Conservation (phyloP, 1,140 invertebrate genomes). For the Microvelia longipes region DNA sequence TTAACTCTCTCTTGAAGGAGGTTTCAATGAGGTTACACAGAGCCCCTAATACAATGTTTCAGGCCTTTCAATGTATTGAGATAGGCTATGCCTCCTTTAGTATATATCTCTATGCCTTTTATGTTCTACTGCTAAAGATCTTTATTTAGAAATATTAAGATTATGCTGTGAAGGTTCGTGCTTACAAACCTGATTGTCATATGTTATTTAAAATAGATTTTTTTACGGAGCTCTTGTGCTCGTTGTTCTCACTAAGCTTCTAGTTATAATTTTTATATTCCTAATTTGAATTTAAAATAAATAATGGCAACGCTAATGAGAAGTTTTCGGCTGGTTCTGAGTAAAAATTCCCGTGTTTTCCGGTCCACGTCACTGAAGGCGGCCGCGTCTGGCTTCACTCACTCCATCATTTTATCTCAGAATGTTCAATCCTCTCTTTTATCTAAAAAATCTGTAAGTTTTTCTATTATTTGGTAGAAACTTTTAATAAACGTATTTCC, state of each 20-base stretch:
- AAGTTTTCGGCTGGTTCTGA: conserved; percentile 13
- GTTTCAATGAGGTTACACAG: too few species aligned
- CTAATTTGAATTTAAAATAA: neutral
- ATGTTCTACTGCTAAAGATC: too few species aligned
- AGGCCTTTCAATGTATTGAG: too few species aligned
- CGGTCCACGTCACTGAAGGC: conserved; percentile 7
- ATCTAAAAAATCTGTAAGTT: conserved; percentile 3
- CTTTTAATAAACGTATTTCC: too few species aligned
- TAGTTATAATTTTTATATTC: neutral
- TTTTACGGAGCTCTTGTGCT: neutral
- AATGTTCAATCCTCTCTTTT: neutral
- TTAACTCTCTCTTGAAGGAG: too few species aligned
- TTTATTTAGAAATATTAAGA: neutral
- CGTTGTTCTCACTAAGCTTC: neutral
- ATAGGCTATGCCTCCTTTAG: too few species aligned
- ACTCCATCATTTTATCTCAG: neutral
- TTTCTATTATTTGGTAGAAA: too few species aligned
- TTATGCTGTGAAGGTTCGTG: neutral
- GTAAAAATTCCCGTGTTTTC: conserved; percentile 11
- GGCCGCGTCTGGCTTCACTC: conserved; percentile 3
- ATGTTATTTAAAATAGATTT: neutral
- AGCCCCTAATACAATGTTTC: too few species aligned
- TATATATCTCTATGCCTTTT: too few species aligned
- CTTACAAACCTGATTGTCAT: neutral
- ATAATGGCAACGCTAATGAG: conserved; percentile 18